Conservation (phyloP, 2,113 vertebrate species). For the Microcebus griseorufus region DNA sequence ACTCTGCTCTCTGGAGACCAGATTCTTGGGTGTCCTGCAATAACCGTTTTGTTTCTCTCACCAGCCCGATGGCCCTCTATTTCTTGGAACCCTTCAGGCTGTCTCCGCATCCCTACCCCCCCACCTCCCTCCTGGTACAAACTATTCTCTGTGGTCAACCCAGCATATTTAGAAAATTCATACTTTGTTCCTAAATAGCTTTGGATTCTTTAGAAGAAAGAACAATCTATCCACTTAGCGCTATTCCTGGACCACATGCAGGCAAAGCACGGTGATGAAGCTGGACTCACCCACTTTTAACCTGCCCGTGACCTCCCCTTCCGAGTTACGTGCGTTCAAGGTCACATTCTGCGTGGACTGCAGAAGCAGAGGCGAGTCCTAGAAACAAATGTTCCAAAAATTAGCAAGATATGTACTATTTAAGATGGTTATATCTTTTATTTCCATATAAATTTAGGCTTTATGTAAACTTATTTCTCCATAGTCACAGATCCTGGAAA, state of each 20-base stretch:
- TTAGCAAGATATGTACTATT: neutral
- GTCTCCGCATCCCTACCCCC: fast-evolving
- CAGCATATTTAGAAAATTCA: neutral
- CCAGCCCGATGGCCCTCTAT: neutral
- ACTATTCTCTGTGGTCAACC: neutral
- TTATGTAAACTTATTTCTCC: neutral
- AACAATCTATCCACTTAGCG: neutral
- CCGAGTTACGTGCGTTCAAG: conserved; percentile 91
- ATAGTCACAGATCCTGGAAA: neutral
- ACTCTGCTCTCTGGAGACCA: neutral
- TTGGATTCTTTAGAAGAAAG: neutral
- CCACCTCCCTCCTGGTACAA: neutral
- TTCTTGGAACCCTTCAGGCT: neutral
- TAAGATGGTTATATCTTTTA: neutral
- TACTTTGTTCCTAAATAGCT: neutral
- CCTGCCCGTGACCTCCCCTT: conserved; percentile 93
- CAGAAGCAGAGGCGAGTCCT: conserved; percentile 93
- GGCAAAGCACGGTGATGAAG: neutral
- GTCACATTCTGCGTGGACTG: conserved; percentile 94
- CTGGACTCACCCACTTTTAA: conserved; percentile 92
- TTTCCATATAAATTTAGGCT: neutral
- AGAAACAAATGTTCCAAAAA: conserved; percentile 1
- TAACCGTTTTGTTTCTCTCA: neutral
- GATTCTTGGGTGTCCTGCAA: neutral
- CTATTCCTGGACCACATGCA: neutral